Conservation (phyloP, 2,113 vertebrate genomes). For the Thamnophis sirtalis region DNA sequence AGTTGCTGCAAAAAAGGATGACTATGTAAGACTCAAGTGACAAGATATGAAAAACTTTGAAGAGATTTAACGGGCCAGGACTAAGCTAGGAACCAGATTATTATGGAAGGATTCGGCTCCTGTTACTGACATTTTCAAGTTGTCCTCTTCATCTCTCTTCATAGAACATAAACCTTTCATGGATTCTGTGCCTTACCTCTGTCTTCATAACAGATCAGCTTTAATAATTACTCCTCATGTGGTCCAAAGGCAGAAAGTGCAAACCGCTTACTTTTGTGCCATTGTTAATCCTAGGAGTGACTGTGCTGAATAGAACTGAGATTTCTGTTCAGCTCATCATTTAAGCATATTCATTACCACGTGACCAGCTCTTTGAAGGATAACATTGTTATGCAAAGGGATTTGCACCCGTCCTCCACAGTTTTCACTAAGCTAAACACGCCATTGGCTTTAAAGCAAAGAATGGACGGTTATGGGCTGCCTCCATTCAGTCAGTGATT, state of each 20-base stretch:
- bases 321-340: not conserved
- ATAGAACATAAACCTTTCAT: conserved; percentile 23
- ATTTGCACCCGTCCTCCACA: not conserved
- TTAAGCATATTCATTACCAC: not conserved
- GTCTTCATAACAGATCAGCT: not conserved
- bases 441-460: not conserved
- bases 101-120: conserved; percentile 40
- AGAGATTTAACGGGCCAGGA: conserved; percentile 36
- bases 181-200: not conserved
- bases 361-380: conserved; percentile 7
- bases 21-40: conserved; percentile 49
- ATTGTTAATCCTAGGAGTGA: conserved; percentile 1
- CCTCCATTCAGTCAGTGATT: not conserved
- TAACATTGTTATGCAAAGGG: not conserved
- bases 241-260: not conserved
- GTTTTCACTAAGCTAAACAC: not conserved
- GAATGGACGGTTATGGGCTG: not conserved
- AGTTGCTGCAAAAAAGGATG: conserved; percentile 55
- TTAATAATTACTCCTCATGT: not conserved
- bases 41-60: conserved; percentile 43
- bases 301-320: not conserved
- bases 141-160: not conserved
- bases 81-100: not conserved
- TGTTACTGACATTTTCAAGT: not conserved
- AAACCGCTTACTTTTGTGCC: not conserved